phyloP scores from a whole-genome alignment of 2,113 vertebrate genomes.

The Pundamilia nyererei region DNA sequence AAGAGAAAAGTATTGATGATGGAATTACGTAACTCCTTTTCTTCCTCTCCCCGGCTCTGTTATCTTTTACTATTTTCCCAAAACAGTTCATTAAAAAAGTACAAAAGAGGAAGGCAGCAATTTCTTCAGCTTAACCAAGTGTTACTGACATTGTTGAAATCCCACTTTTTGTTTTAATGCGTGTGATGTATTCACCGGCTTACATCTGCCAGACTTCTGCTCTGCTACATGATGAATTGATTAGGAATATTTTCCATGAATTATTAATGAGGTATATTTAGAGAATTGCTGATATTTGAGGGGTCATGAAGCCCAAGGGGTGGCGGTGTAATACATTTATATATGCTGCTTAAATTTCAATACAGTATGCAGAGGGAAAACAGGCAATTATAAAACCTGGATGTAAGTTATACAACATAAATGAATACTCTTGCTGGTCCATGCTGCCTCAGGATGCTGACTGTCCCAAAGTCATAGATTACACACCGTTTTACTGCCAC shows the following conservation, averaged over 20 bases:
- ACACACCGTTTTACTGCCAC: background rate
- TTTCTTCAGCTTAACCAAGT: background rate
- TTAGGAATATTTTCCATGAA: conserved; percentile 38
- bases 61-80: conserved; percentile 24
- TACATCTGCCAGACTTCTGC: conserved; percentile 4
- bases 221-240: conserved; percentile 16
- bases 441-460: background rate
- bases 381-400: background rate
- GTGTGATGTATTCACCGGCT: background rate
- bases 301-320: conserved; percentile 9
- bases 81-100: conserved; percentile 50
- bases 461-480: conserved; percentile 17
- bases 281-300: conserved; percentile 9
- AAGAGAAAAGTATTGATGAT: conserved; percentile 22
- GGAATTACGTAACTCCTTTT: background rate
- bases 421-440: background rate
- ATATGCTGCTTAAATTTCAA: background rate
- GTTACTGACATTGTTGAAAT: background rate
- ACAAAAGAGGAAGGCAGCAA: conserved; percentile 2
- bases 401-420: background rate
- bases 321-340: conserved; percentile 5
- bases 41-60: background rate
- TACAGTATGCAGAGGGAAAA: background rate
- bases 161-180: conserved; percentile 12
- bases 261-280: conserved; percentile 36